A percentile compares a stretch with the other conserved stretches of the same genome.
Conservation (phyloP, 2,888 invertebrate genomes). For the Allygus modestus region DNA sequence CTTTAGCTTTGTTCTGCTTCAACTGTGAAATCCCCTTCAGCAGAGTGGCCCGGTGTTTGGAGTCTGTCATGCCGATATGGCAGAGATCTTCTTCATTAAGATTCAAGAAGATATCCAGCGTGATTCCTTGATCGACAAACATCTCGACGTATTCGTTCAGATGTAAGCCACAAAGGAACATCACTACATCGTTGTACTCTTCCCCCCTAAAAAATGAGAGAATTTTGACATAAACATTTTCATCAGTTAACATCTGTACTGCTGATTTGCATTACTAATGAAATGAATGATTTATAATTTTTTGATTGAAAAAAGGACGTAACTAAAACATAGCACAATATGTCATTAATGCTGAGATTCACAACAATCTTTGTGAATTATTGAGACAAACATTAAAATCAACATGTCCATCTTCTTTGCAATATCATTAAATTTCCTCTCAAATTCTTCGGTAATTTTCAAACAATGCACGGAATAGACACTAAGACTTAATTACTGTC, state of each 20-base stretch:
- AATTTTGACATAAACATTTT: neutral
- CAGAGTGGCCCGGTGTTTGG: constrained; percentile 52
- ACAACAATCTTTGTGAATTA: no score
- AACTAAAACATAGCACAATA: no score
- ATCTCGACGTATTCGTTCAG: constrained; percentile 62
- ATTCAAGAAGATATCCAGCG: constrained; percentile 61
- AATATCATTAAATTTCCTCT: no score
- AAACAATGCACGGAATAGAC: no score
- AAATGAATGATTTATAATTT: no score
- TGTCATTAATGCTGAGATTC: no score
- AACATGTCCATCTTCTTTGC: no score
- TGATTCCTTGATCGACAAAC: constrained; percentile 61
- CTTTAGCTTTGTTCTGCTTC: neutral
- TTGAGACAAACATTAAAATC: no score
- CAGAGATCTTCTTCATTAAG: constrained; percentile 64
- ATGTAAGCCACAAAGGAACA: constrained; percentile 57
- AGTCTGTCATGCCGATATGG: constrained; percentile 62
- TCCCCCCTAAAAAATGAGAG: constrained; percentile 55
- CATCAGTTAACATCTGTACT: no score
- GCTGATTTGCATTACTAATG: no score
- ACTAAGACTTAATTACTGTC: no score
- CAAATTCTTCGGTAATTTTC: no score
- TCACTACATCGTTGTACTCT: constrained; percentile 52
- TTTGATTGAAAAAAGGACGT: neutral
- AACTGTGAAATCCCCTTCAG: constrained; percentile 52